These are phyloP conservation scores for Lagodon rhomboides DNA, from an alignment of 2,797 vertebrate genomes.

Conservation along the genomic window DNA sequence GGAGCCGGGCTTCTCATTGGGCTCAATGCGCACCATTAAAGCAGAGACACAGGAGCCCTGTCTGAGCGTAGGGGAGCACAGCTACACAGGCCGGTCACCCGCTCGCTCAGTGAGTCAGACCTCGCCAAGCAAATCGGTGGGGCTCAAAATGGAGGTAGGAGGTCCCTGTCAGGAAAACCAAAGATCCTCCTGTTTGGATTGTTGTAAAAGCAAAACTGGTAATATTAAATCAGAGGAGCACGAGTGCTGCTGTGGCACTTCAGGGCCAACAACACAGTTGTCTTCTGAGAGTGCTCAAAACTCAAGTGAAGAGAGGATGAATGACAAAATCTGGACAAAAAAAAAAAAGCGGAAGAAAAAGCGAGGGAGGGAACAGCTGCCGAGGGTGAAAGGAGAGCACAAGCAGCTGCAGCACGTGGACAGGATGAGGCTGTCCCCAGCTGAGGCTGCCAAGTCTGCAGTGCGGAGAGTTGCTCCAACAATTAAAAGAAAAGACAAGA, in stretches of 20 bases:
- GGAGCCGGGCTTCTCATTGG: slow-evolving; percentile 52
- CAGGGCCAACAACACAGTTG: slow-evolving; percentile 15
- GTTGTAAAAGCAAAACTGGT: slow-evolving; percentile 47
- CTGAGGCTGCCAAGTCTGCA: slow-evolving; percentile 86
- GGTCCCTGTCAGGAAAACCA: slow-evolving; percentile 34
- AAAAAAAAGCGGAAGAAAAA: slow-evolving; percentile 95
- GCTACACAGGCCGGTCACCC: slow-evolving; percentile 79
- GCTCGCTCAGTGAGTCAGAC: slow-evolving; percentile 79
- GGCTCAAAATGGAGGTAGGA: slow-evolving; percentile 80
- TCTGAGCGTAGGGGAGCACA: slow-evolving; percentile 78
- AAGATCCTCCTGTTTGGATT: slow-evolving; percentile 61
- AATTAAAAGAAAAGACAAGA: slow-evolving; percentile 91
- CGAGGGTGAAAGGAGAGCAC: slow-evolving; percentile 83
- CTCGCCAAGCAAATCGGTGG: slow-evolving; percentile 74
- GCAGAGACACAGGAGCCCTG: slow-evolving; percentile 71
- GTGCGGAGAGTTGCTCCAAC: slow-evolving; percentile 84
- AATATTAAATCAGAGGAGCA: slow-evolving; percentile 40
- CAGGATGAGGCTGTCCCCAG: slow-evolving; percentile 80
- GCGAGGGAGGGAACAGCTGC: slow-evolving; percentile 86
- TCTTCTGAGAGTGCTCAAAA: slow-evolving; percentile 66
- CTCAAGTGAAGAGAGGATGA: slow-evolving; percentile 62
- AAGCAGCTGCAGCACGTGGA: slow-evolving; percentile 73
- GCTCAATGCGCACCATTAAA: slow-evolving; percentile 59
- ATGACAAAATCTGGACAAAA: slow-evolving; percentile 82
- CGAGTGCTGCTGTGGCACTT: slow-evolving; percentile 51